Conservation (phyloP, 2,888 invertebrate species). For the Adelphocoris suturalis region DNA sequence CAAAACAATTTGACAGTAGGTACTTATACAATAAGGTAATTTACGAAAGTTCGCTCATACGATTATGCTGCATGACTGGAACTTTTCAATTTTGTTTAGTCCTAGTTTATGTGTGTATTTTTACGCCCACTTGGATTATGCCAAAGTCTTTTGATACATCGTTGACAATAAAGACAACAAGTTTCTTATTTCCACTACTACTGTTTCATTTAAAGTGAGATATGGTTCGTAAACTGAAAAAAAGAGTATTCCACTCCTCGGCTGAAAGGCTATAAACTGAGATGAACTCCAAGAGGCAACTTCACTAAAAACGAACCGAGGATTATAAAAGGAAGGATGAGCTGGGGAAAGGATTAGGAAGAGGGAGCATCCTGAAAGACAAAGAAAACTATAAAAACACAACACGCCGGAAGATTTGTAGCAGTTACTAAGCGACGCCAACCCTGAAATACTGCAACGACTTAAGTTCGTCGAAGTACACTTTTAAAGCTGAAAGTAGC, state of each 20-base stretch:
- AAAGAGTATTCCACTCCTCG: neutral
- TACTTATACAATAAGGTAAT: too few species aligned
- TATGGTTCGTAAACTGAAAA: neutral
- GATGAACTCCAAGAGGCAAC: neutral
- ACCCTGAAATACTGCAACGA: constrained; percentile 38
- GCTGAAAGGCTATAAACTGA: neutral
- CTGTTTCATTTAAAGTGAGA: neutral
- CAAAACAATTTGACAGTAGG: too few species aligned
- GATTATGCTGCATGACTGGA: too few species aligned
- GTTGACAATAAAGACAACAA: neutral
- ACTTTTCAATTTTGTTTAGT: neutral
- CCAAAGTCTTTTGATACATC: neutral
- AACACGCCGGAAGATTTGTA: constrained; percentile 28
- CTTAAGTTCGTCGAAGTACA: constrained; percentile 37
- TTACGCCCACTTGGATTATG: too few species aligned
- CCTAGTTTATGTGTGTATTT: neutral
- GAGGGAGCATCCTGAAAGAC: neutral
- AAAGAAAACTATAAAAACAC: constrained; percentile 46
- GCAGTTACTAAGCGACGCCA: constrained; percentile 41
- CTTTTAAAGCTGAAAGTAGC: constrained; percentile 43
- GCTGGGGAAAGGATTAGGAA: neutral
- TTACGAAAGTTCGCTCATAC: too few species aligned
- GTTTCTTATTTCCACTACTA: neutral
- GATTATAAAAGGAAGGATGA: neutral
- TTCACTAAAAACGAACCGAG: constrained; percentile 8